Base-by-base conservation (phyloP, 2,888 invertebrate species). In the Carpatolechia fugitivella region DNA sequence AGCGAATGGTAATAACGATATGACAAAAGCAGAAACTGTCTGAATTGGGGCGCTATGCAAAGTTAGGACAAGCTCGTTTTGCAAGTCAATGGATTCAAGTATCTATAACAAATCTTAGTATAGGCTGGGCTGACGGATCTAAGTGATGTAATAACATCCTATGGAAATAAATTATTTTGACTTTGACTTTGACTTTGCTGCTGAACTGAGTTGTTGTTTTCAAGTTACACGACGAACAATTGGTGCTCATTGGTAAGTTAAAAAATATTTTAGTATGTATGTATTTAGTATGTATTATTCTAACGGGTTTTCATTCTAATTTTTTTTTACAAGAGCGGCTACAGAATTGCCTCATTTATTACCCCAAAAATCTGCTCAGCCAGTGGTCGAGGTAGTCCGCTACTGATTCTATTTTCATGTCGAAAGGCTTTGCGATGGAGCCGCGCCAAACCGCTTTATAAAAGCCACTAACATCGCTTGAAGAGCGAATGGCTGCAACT, bases 41-140 rank as follows among this genome's bases (percentile, higher is more conserved):
- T 51, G 29, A 58, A 60, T 61, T 60, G 56, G 58, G 63, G 51
- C 58, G 60, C 60, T 61, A 64, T 65, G 65, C 64, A 65, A 68
- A 65, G 66, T 66, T 66, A 55, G 62, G 59, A 63, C 62, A 60
- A 60, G 59, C 62, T 56, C 61, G 66, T 58, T 69, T 69, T 69
- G 69, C 69, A 69, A 69, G 65, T 69, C 65, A 71, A 71, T 70
- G 65, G 63, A 63, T 62, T 66, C 66, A 63, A 64, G 68, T 66
- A 67, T 60, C 13, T 29, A 44, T 20, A 29, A 29, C 44, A 44
- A 13, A 29, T 20, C 5, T 44, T 44, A n/a, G 24, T 4, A 6
- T 24, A 24, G 24, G 24, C 24, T 24, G 6, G 24, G 24, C 24
- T 4, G 24, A 6, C 24, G 24, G 24, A 6, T 24, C 24, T 24